Conservation (phyloP, 2,113 vertebrate species). For the Trematomus loennbergii region DNA sequence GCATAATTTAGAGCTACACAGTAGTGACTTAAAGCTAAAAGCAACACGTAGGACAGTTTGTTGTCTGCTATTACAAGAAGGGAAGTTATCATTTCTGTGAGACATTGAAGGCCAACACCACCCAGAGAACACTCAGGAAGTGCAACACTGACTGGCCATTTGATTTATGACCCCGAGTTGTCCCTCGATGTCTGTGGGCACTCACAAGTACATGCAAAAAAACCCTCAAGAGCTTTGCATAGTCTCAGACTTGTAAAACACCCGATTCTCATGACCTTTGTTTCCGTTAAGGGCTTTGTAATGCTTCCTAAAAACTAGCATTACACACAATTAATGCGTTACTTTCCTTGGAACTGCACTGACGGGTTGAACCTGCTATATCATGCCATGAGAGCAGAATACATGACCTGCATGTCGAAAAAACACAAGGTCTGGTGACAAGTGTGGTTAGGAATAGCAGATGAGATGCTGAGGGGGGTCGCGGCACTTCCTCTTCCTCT, state of each 20-base stretch:
- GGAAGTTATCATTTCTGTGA: neutral
- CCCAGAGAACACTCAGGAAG: neutral
- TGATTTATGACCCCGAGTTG: neutral
- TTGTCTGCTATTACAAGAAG: neutral
- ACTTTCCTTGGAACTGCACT: neutral
- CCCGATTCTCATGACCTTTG: neutral
- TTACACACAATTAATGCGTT: no score
- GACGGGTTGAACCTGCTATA: conserved; percentile 12
- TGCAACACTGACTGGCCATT: neutral
- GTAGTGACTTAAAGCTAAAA: neutral
- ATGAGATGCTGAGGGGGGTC: neutral
- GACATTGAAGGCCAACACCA: neutral
- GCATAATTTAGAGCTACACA: neutral
- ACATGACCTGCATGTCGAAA: conserved; percentile 29
- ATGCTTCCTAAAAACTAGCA: neutral
- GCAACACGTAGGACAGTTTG: neutral
- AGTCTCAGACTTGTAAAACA: neutral
- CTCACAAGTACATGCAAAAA: no score
- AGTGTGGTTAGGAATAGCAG: neutral
- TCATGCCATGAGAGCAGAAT: neutral
- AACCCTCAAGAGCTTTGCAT: neutral
- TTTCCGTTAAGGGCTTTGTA: neutral
- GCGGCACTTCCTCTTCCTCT: conserved; percentile 1
- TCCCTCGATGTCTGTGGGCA: neutral
- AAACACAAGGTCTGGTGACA: conserved; percentile 1